phyloP scores from a whole-genome alignment of 2,888 invertebrate genomes.

The Drosophila austrosaltans region DNA sequence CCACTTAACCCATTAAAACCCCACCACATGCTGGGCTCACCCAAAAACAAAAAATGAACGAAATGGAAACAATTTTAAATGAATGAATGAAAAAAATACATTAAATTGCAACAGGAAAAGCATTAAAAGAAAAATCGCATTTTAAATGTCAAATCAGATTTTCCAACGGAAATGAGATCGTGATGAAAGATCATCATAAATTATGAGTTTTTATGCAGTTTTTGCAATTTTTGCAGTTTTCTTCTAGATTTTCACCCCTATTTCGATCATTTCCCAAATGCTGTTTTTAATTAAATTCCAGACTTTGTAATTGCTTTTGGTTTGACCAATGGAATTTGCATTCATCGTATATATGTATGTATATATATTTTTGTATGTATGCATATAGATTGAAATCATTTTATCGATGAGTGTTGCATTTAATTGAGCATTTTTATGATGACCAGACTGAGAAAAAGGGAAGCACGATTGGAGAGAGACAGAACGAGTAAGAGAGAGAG shows the following conservation, averaged over 20 bases:
- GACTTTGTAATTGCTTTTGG: constrained; percentile 51
- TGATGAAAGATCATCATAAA: constrained; percentile 59
- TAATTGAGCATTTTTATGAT: constrained; percentile 56
- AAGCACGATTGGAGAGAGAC: constrained; percentile 25
- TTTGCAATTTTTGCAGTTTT: constrained; percentile 7
- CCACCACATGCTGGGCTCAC: constrained; percentile 68
- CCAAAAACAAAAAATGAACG: constrained; percentile 54
- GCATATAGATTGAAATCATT: constrained; percentile 52
- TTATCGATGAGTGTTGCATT: constrained; percentile 63
- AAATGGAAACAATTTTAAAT: constrained; percentile 53
- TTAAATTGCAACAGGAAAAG: constrained; percentile 57
- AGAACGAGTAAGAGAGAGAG: not conserved
- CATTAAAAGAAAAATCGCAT: constrained; percentile 26
- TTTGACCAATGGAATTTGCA: constrained; percentile 63
- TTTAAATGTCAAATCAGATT: constrained; percentile 62
- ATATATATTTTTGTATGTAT: not conserved
- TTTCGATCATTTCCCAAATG: constrained; percentile 27
- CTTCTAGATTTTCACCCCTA: constrained; percentile 21
- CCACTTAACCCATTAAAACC: constrained; percentile 74
- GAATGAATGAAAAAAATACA: constrained; percentile 48
- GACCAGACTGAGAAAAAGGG: constrained; percentile 45
- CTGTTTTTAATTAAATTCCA: constrained; percentile 73
- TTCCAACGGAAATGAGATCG: constrained; percentile 76
- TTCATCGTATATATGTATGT: constrained; percentile 47
- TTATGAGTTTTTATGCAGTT: constrained; percentile 41